Evolutionary conservation across 2,113 vertebrate genomes (phyloP), one percentile per base, ranked within the genome.

Genomic region (Melospiza melodia): DNA sequence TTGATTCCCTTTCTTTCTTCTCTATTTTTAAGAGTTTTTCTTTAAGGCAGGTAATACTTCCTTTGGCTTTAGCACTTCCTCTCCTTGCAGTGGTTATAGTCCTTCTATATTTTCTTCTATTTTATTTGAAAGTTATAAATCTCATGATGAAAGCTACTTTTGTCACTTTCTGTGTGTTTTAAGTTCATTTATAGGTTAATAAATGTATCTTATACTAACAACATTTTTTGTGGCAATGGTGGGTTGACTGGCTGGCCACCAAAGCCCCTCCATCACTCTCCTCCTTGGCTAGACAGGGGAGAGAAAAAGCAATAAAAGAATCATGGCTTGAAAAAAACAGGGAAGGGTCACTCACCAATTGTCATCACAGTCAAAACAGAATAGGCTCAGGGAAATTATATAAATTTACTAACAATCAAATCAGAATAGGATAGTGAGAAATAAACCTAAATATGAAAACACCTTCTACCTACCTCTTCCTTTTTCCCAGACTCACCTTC

Each of bases 331-430:
- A 66, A 28, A 51, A 80, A 76, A 23, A 46, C 59, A 66, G 19
- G 15, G 12, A 35, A 10, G 55, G 24, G 75, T 71, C 31, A 68
- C n/a, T 63, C n/a, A 44, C 3, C 0, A 9, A 7, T 59, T 78
- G 11, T 12, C 6, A 12, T 31, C 19, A 73, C 3, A 8, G 35
- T 12, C 4, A 52, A 82, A 91, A 31, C 17, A 79, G 16, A 24
- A 35, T 31, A 0, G 0, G 8, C 9, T 62, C 1, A 3, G 12
- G 5, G 23, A 72, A 91, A 76, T 44, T 11, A 33, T 14, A 25
- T 55, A 89, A 37, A 63, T 59, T 86, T 75, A 33, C 62, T 66
- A 27, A 1, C 5, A 66, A 57, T 27, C 8, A 51, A 44, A 78
- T 41, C 5, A 51, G 33, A 69, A 11, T 9, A 74, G 5, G 4